These are phyloP conservation scores for Myotis vivesi DNA, from an alignment of 2,797 vertebrate species.

Conservation along the genomic window DNA sequence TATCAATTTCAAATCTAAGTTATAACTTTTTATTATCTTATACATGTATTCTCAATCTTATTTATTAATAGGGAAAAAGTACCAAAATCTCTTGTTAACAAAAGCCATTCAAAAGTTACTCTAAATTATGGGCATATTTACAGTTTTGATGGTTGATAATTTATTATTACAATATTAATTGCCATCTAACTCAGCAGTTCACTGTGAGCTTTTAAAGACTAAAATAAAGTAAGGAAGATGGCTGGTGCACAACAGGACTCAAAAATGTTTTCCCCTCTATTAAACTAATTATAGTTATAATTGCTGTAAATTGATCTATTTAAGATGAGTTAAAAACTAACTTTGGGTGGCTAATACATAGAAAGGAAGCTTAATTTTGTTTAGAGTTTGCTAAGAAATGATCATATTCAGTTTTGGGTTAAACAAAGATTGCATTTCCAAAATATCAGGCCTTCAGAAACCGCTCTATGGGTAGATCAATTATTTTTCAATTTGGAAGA, in stretches of 20 bases:
- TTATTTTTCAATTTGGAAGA: background rate
- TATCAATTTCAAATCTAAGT: background rate
- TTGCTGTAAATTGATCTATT: background rate
- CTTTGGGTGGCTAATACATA: background rate
- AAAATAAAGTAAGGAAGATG: background rate
- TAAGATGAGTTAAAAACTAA: background rate
- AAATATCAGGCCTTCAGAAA: background rate
- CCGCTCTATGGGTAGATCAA: background rate
- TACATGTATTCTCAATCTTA: background rate
- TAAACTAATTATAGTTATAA: background rate
- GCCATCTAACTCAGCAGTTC: background rate
- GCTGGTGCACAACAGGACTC: background rate
- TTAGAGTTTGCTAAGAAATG: background rate
- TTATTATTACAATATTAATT: background rate
- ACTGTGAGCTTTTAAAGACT: background rate
- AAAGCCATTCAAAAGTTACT: background rate
- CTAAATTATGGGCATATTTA: background rate
- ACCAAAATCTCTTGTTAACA: background rate
- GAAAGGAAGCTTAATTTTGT: background rate
- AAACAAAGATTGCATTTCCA: conserved; percentile 14
- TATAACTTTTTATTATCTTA: background rate
- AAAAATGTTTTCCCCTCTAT: background rate
- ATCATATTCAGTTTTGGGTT: background rate
- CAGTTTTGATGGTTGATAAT: background rate
- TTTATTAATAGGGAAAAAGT: background rate